These are phyloP conservation scores for Portevinia maculata DNA, from an alignment of 2,888 invertebrate genomes.

Conservation along the genomic window DNA sequence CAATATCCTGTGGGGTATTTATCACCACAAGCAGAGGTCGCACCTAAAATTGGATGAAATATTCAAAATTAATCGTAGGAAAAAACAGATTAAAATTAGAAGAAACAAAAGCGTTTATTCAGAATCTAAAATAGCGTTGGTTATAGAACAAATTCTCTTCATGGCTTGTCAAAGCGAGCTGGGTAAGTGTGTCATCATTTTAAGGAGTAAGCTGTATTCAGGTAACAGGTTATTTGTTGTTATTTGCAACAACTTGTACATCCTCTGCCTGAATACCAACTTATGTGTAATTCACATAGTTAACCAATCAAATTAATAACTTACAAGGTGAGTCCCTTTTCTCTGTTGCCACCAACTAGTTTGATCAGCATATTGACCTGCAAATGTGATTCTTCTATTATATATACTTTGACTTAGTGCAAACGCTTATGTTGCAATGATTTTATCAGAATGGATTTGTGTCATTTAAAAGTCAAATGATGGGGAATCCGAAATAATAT, in stretches of 20 bases:
- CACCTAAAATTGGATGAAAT: too few species aligned
- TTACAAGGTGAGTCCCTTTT: too few species aligned
- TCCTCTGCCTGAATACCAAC: too few species aligned
- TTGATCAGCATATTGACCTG: not conserved
- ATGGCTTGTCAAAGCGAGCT: conserved; percentile 52
- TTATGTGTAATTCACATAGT: too few species aligned
- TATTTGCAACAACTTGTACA: too few species aligned
- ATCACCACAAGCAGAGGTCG: too few species aligned
- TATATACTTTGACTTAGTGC: not conserved
- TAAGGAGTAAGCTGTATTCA: not conserved
- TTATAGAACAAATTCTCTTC: conserved; percentile 42
- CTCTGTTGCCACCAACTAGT: too few species aligned
- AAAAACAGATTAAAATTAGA: too few species aligned
- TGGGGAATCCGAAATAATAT: conserved; percentile 59
- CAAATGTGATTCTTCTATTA: not conserved
- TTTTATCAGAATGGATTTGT: conserved; percentile 24
- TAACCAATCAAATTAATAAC: too few species aligned
- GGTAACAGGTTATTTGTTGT: too few species aligned
- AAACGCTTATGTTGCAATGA: not conserved
- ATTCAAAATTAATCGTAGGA: too few species aligned
- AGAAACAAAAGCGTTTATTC: conserved; percentile 2
- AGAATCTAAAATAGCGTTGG: conserved; percentile 26
- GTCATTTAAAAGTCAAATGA: conserved; percentile 27
- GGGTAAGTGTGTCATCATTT: conserved; percentile 46
- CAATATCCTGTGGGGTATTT: conserved; percentile 13